Base-by-base conservation (phyloP, 2,888 invertebrate genomes). In the Disparrhopalites patrizii region DNA sequence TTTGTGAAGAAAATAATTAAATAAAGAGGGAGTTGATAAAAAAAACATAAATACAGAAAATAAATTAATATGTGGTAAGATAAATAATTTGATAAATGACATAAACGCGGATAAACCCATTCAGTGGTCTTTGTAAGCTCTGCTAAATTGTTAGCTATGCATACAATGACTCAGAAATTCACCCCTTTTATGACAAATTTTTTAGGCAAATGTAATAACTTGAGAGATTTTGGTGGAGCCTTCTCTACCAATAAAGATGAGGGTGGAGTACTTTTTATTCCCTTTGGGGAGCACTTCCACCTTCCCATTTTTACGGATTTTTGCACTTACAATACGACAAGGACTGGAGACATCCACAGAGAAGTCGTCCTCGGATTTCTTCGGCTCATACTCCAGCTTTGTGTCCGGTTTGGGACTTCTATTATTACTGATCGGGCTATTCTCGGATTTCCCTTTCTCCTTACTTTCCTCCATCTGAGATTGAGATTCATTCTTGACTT, bases 331-430 rank as follows among this genome's bases (percentile, higher is more conserved):
- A 64, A 75, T 73, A 62, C 68, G 61, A 55, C 73, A 75, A 13
- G 75, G 75, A 55, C 73, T 73, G 4, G 75, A 75, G 2, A 73
- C 68, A 57, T 75, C 75, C n/a, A 75, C 73, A 10, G 65, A 65
- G 67, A 75, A 75, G 27, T 75, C 75, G 31, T 71, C 70, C 1
- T 65, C 60, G 15, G 33, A 2, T 50, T 60, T 60, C 20, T 54
- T 54, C 31, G 54, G 25, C 15, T 7, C 57, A 20, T 18, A 20
- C 43, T 40, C 61, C 23, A 47, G 47, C 13, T 4, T 63, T 25
- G 23, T 25, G 40, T 30, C 58, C n/a, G n/a, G n/a, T n/a, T n/a
- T n/a, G n/a, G n/a, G n/a, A n/a, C 36, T 23, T n/a, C 10, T 18
- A 27, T 40, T 23, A 25, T 25, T n/a, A 7, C n/a, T 8, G n/a